Evolutionary conservation across 2,888 invertebrate genomes (phyloP), one percentile per base, ranked within the genome.

Genomic region (Caenorhabditis wallacei): DNA sequence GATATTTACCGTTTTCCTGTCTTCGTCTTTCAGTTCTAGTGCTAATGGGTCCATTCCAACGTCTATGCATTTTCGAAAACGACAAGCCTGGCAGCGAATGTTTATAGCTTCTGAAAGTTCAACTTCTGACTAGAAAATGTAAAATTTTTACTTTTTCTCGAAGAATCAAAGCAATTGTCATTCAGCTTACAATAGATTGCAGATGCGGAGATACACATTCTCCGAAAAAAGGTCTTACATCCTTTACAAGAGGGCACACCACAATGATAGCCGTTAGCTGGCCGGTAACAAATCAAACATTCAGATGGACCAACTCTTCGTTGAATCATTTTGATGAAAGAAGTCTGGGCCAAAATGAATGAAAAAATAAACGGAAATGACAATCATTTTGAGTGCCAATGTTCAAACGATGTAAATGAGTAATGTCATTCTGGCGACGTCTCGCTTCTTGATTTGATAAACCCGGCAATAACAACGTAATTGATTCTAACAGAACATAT

Each of bases 141-240:
- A 35, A 3, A 18, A 51, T 0, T 22, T 35, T 53, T 13, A 56
- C 54, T 8, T 43, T 30, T 35, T n/a, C 16, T 20, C 1, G 18
- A 13, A 0, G 18, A 0, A 24, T 40, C 24, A 5, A 53, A 69
- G 30, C 69, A 69, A 1, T 69, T 10, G 8, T 26, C 13, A 5
- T n/a, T 18, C 26, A 26, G 7, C 0, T 30, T 13, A 13, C 69
- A 69, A 2, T 18, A n/a, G 1, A 10, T 26, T 46, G 18, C 43
- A 8, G 11, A 0, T 8, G 24, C 30, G 0, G 35, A 37, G 4
- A 69, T 5, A 18, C 43, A 13, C 11, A 26, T 43, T 46, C 69
- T 24, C 16, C 69, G 54, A 18, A 68, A 68, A 35, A 68, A 54
- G n/a, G 68, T 40, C 13, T 68, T 68, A 40, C 68, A 68, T 22